phyloP scores from a whole-genome alignment of 2,113 vertebrate genomes.

The Alosa alosa region DNA sequence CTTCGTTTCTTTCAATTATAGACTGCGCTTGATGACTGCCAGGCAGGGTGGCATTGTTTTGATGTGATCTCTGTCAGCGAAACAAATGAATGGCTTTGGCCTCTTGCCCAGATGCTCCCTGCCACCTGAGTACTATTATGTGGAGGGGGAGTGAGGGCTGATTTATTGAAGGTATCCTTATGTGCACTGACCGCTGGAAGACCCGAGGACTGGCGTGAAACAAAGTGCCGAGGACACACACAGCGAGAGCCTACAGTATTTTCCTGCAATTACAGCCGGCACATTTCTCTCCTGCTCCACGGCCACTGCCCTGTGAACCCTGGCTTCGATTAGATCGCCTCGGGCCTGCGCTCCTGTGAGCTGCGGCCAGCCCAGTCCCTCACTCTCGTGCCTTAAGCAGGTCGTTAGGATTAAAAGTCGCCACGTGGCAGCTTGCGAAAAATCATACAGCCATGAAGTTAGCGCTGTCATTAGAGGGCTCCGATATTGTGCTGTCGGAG shows the following conservation, averaged over 20 bases:
- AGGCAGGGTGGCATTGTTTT: conserved; percentile 47
- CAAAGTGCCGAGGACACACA: neutral
- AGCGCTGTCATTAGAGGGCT: neutral
- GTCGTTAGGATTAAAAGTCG: neutral
- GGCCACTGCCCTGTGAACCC: neutral
- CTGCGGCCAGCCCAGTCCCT: neutral
- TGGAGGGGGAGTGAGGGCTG: conserved; percentile 41
- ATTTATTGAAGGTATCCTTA: conserved; percentile 50
- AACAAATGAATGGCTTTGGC: conserved; percentile 52
- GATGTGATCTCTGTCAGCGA: conserved; percentile 46
- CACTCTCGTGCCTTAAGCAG: neutral
- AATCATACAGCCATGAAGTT: neutral
- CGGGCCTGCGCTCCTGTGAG: neutral
- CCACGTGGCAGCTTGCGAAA: neutral
- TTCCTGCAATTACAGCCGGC: conserved; percentile 45
- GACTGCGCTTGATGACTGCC: conserved; percentile 42
- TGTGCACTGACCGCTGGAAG: conserved; percentile 41
- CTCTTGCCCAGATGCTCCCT: conserved; percentile 48
- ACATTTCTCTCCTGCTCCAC: conserved; percentile 11
- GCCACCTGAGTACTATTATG: conserved; percentile 45
- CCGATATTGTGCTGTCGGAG: neutral
- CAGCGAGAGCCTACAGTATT: conserved; percentile 23
- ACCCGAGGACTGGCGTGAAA: neutral
- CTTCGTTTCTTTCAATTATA: conserved; percentile 43
- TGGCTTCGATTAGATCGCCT: neutral